A percentile compares a stretch with the other conserved stretches of the same genome.
These are phyloP conservation scores for Alligator mississippiensis DNA, from an alignment of 2,113 vertebrate genomes.

Conservation along the genomic window DNA sequence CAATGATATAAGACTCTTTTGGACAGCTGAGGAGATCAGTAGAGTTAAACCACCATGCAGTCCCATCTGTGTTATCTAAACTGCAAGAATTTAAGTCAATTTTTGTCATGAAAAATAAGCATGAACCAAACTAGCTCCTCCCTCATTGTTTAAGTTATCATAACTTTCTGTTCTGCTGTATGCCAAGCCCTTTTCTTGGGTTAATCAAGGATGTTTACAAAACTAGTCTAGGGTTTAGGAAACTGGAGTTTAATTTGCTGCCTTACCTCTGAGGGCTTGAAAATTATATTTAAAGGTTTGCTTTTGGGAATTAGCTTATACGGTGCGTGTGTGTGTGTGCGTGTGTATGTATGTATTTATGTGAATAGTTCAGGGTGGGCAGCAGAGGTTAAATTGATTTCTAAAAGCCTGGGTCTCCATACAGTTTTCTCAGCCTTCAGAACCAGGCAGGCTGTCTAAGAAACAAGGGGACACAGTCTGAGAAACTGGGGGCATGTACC, in stretches of 20 bases:
- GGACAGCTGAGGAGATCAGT: background rate
- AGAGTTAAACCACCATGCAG: background rate
- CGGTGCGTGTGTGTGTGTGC: too few relatives aligned
- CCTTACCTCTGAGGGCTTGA: background rate
- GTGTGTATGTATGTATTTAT: too few relatives aligned
- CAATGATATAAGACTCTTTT: rapidly evolving
- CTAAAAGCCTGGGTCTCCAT: background rate
- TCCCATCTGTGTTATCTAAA: background rate
- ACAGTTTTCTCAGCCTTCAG: too few relatives aligned
- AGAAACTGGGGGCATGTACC: too few relatives aligned
- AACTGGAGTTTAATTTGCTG: background rate
- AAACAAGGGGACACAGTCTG: too few relatives aligned
- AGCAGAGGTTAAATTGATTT: background rate
- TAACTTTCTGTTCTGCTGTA: background rate
- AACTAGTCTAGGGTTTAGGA: background rate
- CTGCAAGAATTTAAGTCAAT: background rate
- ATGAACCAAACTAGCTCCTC: background rate
- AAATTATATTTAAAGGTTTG: too few relatives aligned
- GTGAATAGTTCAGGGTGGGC: background rate
- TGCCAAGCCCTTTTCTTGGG: rapidly evolving
- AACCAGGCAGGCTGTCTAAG: too few relatives aligned
- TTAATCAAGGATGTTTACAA: background rate
- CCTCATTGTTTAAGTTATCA: background rate
- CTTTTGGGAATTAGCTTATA: too few relatives aligned
- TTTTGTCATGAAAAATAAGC: background rate